Conservation (phyloP, 2,113 vertebrate species). For the Tyrannus savana region DNA sequence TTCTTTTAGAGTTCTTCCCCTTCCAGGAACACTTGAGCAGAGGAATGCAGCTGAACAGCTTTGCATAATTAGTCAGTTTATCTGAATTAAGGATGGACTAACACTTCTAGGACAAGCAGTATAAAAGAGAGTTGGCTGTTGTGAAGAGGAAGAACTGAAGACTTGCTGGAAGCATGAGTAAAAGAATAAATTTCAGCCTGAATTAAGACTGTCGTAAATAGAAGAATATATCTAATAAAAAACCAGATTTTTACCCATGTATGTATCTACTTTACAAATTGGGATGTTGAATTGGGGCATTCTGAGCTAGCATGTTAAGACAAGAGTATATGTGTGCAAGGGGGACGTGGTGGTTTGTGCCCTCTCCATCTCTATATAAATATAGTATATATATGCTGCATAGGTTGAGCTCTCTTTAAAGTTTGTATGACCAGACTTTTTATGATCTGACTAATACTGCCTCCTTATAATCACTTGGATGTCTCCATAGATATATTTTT, state of each 20-base stretch:
- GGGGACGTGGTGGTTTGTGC: not conserved
- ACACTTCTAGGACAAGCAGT: not conserved
- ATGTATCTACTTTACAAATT: not conserved
- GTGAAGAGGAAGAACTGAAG: not conserved
- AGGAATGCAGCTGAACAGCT: constrained; percentile 56
- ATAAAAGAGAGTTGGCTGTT: constrained; percentile 16
- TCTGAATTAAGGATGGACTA: constrained; percentile 18
- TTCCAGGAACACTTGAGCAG: not conserved
- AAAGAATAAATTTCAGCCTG: not conserved
- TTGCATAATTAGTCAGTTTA: constrained; percentile 46
- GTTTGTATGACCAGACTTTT: not conserved
- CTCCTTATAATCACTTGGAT: not conserved
- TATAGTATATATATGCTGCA: fast-evolving
- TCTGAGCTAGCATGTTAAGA: not conserved
- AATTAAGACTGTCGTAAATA: constrained; percentile 21
- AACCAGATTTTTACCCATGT: fast-evolving
- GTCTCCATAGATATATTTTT: not conserved
- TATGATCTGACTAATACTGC: not conserved
- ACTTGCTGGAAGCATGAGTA: not conserved
- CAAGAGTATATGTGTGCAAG: not conserved
- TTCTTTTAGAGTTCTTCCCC: not conserved
- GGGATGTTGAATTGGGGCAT: not conserved
- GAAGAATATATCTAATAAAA: not conserved
- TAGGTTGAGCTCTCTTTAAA: not conserved
- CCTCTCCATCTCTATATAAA: not conserved